phyloP scores from a whole-genome alignment of 2,888 invertebrate genomes.

The Callinectes sapidus region DNA sequence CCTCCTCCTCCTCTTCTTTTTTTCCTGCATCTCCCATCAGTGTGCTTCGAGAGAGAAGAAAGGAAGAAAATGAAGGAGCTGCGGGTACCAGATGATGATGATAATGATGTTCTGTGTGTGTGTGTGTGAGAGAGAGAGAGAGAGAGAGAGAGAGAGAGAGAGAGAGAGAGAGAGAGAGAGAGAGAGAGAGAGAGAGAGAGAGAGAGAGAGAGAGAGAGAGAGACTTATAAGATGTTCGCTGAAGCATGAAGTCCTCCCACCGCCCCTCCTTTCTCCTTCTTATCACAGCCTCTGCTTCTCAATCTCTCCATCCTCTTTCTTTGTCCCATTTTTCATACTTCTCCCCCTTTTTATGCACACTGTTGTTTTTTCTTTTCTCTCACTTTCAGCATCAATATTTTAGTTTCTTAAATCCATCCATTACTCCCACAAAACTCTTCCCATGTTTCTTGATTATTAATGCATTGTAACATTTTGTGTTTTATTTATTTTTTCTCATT shows the following conservation, averaged over 20 bases:
- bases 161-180: constrained; percentile 26
- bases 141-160: constrained; percentile 31
- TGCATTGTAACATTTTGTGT: not conserved
- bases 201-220: constrained; percentile 44
- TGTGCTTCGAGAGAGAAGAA: not conserved
- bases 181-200: constrained; percentile 40
- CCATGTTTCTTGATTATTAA: too few relatives aligned
- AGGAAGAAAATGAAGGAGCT: not conserved
- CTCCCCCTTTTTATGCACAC: not conserved
- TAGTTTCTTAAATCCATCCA: not conserved
- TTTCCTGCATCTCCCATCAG: not conserved
- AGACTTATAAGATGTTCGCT: constrained; percentile 15
- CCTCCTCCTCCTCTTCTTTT: not conserved
- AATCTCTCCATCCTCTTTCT: not conserved
- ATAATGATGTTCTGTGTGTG: not conserved
- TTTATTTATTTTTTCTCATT: not conserved
- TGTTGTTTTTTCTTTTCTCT: not conserved
- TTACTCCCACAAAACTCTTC: too few relatives aligned
- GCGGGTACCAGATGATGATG: not conserved
- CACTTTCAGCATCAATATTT: not conserved
- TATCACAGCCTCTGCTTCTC: not conserved
- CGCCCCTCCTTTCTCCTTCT: not conserved
- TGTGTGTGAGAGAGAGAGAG: not conserved
- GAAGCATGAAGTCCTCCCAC: not conserved
- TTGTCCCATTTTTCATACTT: not conserved